Percentiles rank a stretch among this genome's conserved stretches.
Conservation (phyloP, 1,140 invertebrate genomes). For the Gerris buenoi region DNA sequence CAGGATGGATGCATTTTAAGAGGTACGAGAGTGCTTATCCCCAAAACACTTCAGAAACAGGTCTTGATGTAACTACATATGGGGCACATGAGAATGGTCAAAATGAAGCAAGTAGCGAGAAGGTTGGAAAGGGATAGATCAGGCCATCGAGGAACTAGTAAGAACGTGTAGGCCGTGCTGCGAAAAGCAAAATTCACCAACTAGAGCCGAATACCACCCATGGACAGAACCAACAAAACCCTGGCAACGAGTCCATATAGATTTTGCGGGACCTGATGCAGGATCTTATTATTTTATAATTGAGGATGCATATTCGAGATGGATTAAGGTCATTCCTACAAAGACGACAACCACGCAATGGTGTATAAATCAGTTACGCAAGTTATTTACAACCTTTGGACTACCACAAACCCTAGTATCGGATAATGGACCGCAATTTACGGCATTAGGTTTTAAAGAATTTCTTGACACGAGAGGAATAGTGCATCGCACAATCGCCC, state of each 20-base stretch:
- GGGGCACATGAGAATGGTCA: constrained; percentile 21
- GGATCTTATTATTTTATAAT: not conserved
- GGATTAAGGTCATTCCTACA: not conserved
- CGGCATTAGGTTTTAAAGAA: not conserved
- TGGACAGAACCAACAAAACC: not conserved
- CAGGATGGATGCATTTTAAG: not conserved
- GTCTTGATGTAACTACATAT: constrained; percentile 15
- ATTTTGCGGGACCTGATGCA: not conserved
- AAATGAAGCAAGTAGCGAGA: constrained; percentile 24
- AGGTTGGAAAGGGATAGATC: constrained; percentile 22
- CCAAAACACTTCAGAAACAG: not conserved
- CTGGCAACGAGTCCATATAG: not conserved
- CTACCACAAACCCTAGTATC: not conserved
- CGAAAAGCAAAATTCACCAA: no score
- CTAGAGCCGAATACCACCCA: constrained; percentile 13
- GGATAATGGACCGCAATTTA: not conserved
- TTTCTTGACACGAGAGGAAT: no score
- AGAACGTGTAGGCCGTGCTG: constrained; percentile 19
- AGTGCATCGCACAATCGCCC: no score
- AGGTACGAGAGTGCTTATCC: constrained; percentile 7
- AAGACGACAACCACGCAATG: not conserved
- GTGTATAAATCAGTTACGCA: not conserved
- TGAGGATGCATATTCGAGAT: not conserved
- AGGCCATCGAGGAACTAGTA: constrained; percentile 22
- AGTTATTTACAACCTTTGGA: not conserved